phyloP scores from a whole-genome alignment of 2,113 vertebrate genomes.

The Rhegmatorhina hoffmannsi region DNA sequence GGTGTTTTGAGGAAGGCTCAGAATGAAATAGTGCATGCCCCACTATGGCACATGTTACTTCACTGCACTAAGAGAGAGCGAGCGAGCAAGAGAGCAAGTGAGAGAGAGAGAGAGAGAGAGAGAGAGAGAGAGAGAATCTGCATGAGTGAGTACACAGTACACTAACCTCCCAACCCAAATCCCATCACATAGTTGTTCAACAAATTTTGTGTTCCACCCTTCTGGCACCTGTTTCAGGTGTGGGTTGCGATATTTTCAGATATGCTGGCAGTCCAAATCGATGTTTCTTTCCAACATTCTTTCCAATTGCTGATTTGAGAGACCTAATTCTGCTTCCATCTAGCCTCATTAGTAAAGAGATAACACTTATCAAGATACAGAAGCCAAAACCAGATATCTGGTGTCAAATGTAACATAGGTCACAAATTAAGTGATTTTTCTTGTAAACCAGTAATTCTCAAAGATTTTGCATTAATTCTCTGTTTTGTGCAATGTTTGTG shows the following conservation, averaged over 20 bases:
- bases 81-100: no score
- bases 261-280: not conserved
- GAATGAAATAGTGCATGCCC: not conserved
- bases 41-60: not conserved
- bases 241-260: not conserved
- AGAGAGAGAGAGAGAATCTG: not conserved
- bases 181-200: not conserved
- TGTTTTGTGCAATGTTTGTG: not conserved
- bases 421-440: not conserved
- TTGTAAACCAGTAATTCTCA: not conserved
- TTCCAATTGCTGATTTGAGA: not conserved
- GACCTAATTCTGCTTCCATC: not conserved
- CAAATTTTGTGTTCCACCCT: not conserved
- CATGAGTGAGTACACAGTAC: not conserved
- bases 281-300: not conserved
- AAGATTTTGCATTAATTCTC: not conserved
- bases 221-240: not conserved
- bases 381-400: not conserved
- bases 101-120: no score
- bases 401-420: not conserved
- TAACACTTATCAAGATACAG: not conserved
- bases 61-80: not conserved
- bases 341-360: not conserved
- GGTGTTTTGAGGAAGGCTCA: not conserved
- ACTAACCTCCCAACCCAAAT: not conserved